These are phyloP conservation scores for Brachirus orientalis DNA, from an alignment of 2,113 vertebrate genomes.

Conservation along the genomic window DNA sequence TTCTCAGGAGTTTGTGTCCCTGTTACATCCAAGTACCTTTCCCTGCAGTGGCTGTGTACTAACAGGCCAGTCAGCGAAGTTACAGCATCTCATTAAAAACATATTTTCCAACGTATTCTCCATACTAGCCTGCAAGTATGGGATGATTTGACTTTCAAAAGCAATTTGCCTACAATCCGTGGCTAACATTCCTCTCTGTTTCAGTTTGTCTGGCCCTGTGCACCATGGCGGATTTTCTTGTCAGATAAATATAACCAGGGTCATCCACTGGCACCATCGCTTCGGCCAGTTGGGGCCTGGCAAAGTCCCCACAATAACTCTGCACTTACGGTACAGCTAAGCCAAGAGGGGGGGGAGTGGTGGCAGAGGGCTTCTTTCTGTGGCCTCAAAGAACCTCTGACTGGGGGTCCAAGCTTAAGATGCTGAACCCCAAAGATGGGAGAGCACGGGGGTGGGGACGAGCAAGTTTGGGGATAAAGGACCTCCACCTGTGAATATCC, in stretches of 20 bases:
- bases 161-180: constrained; percentile 31
- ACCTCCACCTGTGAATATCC: constrained; percentile 60
- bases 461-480: constrained; percentile 53
- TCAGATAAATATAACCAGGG: constrained; percentile 82
- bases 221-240: constrained; percentile 77
- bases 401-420: constrained; percentile 69
- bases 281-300: constrained; percentile 62
- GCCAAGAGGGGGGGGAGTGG: constrained; percentile 33
- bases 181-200: constrained; percentile 67
- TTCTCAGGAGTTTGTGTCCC: constrained; percentile 51
- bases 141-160: constrained; percentile 47
- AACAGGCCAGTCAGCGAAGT: constrained; percentile 19
- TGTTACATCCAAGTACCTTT: constrained; percentile 51
- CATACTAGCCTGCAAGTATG: constrained; percentile 7
- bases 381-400: constrained; percentile 76
- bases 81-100: constrained; percentile 39
- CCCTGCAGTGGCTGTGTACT: constrained; percentile 22
- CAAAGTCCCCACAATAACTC: constrained; percentile 75
- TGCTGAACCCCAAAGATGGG: constrained; percentile 66
- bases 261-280: constrained; percentile 72
- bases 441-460: constrained; percentile 8
- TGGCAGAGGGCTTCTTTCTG: constrained; percentile 53
- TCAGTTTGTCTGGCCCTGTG: constrained; percentile 63
- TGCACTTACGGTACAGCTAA: constrained; percentile 72
- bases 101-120: constrained; percentile 30